phyloP scores from a whole-genome alignment of 2,797 vertebrate species.

The Novumbra hubbsi region DNA sequence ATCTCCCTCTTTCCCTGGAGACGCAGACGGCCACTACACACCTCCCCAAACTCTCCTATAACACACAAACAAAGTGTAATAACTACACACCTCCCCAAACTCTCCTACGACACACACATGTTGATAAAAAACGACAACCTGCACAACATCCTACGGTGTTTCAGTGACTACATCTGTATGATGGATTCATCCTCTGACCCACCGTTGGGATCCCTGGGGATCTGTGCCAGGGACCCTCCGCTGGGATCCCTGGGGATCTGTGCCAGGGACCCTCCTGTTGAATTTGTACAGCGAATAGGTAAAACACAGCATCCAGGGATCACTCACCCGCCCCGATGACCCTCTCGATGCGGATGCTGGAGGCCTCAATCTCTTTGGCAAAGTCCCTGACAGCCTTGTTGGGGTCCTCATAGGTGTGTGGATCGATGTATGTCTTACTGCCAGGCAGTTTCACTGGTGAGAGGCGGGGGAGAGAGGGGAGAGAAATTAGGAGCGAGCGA shows the following conservation, averaged over 20 bases:
- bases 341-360: slow-evolving; percentile 79
- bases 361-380: slow-evolving; percentile 82
- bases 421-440: slow-evolving; percentile 78
- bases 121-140: slow-evolving; percentile 9
- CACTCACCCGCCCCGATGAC: slow-evolving; percentile 79
- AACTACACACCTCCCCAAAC: no score
- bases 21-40: slow-evolving; percentile 71
- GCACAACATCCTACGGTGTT: background rate
- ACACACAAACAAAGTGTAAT: background rate
- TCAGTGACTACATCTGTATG: background rate
- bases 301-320: background rate
- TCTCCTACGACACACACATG: slow-evolving; percentile 21
- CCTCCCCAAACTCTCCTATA: slow-evolving; percentile 71
- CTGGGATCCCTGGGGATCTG: background rate
- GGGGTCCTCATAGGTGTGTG: slow-evolving; percentile 81
- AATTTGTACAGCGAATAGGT: background rate
- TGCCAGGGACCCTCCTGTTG: background rate
- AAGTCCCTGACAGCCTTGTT: slow-evolving; percentile 82
- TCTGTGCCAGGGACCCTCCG: background rate
- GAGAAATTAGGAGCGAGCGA: background rate
- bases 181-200: background rate
- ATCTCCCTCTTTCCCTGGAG: slow-evolving; percentile 76
- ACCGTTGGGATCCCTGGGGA: background rate
- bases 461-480: background rate
- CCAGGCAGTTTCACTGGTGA: slow-evolving; percentile 77